Base-by-base conservation (phyloP, 30 jellyfish, hydroid and myxozoan genomes). In the Rhopilema esculentum region DNA sequence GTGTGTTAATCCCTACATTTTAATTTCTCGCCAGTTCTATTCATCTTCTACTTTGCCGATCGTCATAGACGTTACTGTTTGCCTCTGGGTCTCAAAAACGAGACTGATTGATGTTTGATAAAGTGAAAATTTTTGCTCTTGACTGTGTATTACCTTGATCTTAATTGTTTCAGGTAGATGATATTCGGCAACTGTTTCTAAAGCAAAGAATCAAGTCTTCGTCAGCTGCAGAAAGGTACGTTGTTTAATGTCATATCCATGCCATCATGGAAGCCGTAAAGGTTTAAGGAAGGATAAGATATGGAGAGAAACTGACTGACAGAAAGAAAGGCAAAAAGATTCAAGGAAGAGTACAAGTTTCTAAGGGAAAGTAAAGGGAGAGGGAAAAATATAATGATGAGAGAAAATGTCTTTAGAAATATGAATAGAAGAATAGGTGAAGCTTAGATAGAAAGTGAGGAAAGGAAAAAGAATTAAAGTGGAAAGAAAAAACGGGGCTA, bases 221-320 rank as follows among this genome's bases (percentile, higher is more conserved):
- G 8, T 49, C 83, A 6, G 95, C 90, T 18, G 86, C 90, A 8
- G 95, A 87, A 66, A 53, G 90, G 95, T 87, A 49, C 22, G 92
- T 29, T 8, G 1, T 40, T 40, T 12, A 6, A 2, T 40, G 57
- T n/a, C n/a, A n/a, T n/a, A n/a, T n/a, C n/a, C n/a, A n/a, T n/a
- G n/a, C n/a, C n/a, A n/a, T n/a, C n/a, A n/a, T n/a, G n/a, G n/a
- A n/a, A n/a, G n/a, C n/a, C n/a, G n/a, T n/a, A n/a, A n/a, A n/a
- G n/a, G n/a, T n/a, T n/a, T n/a, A n/a, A n/a, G n/a, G n/a, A n/a
- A n/a, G n/a, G n/a, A n/a, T n/a, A n/a, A n/a, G n/a, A n/a, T n/a
- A n/a, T n/a, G n/a, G n/a, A n/a, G n/a, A n/a, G n/a, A n/a, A n/a
- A n/a, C n/a, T n/a, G n/a, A n/a, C n/a, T n/a, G n/a, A n/a, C n/a